Conservation (phyloP, 2,888 invertebrate genomes). For the Rugalucina vietnamica region DNA sequence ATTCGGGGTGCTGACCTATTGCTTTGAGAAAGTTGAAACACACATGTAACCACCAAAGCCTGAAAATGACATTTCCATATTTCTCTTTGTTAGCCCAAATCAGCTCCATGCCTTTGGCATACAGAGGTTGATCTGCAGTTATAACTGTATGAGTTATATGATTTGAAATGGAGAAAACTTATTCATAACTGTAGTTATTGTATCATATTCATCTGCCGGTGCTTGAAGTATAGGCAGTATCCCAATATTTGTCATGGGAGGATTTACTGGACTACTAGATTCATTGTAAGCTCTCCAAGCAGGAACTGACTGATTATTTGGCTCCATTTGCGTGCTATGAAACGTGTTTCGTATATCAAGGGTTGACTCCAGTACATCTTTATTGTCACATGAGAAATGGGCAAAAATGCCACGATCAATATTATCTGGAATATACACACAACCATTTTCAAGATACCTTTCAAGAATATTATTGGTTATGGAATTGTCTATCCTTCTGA, state of each 20-base stretch:
- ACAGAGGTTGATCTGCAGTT: slow-evolving; percentile 25
- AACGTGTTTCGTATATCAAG: slow-evolving; percentile 38
- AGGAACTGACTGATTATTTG: slow-evolving; percentile 20
- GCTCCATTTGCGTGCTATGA: slow-evolving; percentile 43
- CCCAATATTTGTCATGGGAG: slow-evolving; percentile 27
- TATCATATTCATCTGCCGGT: slow-evolving; percentile 47
- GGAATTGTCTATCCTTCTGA: slow-evolving; percentile 30
- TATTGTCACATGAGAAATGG: slow-evolving; percentile 38
- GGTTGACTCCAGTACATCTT: slow-evolving; percentile 32
- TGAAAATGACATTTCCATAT: background rate
- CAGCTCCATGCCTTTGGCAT: background rate
- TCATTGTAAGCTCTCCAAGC: slow-evolving; percentile 31
- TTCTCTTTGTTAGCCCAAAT: slow-evolving; percentile 8
- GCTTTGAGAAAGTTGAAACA: slow-evolving; percentile 41
- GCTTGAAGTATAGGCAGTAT: slow-evolving; percentile 45
- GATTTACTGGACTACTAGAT: background rate
- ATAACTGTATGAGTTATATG: slow-evolving; percentile 36
- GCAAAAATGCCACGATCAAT: slow-evolving; percentile 12
- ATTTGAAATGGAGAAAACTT: slow-evolving; percentile 23
- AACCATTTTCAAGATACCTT: slow-evolving; percentile 17
- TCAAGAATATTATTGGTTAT: slow-evolving; percentile 34
- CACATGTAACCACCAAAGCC: slow-evolving; percentile 17
- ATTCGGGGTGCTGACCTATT: slow-evolving; percentile 36
- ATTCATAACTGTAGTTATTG: slow-evolving; percentile 34
- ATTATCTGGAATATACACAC: slow-evolving; percentile 23